A percentile compares a stretch with the other conserved stretches of the same genome.
Evolutionary conservation across 1,140 invertebrate species (phyloP).

Genomic region (Drosophila sp.): DNA sequence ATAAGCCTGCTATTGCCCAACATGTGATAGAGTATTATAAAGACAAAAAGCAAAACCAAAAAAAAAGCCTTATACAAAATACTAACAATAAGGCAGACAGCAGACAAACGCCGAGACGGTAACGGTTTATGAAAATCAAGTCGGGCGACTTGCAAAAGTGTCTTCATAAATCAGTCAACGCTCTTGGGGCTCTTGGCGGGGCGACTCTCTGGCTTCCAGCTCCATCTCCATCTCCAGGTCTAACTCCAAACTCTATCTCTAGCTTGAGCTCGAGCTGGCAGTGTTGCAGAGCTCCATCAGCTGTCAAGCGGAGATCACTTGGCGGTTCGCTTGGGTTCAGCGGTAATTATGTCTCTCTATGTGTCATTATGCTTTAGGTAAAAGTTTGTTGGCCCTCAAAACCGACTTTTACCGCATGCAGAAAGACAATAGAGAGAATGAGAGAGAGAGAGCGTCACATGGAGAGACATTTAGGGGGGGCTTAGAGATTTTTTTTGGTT

Average conservation of each 20-base stretch:
- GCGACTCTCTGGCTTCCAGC: neutral
- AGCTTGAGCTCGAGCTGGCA: neutral
- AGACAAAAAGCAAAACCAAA: neutral
- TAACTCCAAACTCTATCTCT: neutral
- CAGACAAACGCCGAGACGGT: constrained; percentile 30
- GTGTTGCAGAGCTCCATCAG: constrained; percentile 30
- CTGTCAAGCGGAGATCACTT: constrained; percentile 48
- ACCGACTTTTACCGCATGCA: constrained; percentile 30
- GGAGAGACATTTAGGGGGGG: constrained; percentile 24
- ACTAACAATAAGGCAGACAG: constrained; percentile 19
- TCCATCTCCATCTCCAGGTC: neutral
- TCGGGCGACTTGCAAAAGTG: constrained; percentile 57
- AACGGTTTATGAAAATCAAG: constrained; percentile 56
- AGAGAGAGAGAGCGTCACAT: neutral
- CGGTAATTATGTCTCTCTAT: constrained; percentile 41
- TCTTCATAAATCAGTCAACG: constrained; percentile 57
- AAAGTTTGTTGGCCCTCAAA: constrained; percentile 38
- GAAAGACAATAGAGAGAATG: neutral
- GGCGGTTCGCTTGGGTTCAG: constrained; percentile 45
- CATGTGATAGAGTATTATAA: constrained; percentile 4
- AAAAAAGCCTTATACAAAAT: constrained; percentile 2
- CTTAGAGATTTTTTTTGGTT: constrained; percentile 11
- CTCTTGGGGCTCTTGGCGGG: constrained; percentile 24
- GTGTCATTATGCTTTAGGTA: constrained; percentile 42
- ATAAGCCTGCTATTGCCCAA: constrained; percentile 3